These are phyloP conservation scores for Oxycera nigricornis DNA, from an alignment of 2,888 invertebrate genomes.

Conservation along the genomic window DNA sequence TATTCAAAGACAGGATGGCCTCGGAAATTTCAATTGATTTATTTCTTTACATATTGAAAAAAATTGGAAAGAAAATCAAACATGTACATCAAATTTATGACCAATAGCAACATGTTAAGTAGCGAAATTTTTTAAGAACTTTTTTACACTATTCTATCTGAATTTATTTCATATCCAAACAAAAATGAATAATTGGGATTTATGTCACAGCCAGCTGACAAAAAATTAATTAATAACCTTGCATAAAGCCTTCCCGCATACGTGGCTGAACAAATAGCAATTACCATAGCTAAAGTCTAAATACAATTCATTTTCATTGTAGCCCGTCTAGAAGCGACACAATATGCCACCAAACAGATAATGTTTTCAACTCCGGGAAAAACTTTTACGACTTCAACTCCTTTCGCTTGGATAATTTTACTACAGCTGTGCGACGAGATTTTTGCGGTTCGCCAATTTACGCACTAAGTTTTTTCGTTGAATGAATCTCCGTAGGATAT, in stretches of 20 bases:
- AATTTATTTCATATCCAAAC: background rate
- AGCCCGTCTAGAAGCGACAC: background rate
- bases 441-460: constrained; percentile 29
- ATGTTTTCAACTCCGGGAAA: constrained; percentile 16
- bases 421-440: constrained; percentile 24
- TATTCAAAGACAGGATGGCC: no score
- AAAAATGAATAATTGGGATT: constrained; percentile 26
- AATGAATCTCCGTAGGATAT: constrained; percentile 36
- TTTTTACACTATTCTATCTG: no score
- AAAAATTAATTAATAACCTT: constrained; percentile 17
- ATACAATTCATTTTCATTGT: constrained; percentile 33
- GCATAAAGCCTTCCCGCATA: background rate
- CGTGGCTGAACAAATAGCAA: background rate
- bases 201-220: constrained; percentile 18
- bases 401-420: constrained; percentile 31
- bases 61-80: no score
- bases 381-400: constrained; percentile 35
- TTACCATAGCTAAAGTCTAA: constrained; percentile 25
- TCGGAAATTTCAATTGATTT: no score
- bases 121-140: no score
- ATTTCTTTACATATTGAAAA: no score
- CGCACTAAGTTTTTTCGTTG: background rate
- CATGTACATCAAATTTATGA: no score
- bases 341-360: background rate
- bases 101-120: no score